Conservation (phyloP, 2,888 invertebrate genomes). For the Drosophila prolongata region DNA sequence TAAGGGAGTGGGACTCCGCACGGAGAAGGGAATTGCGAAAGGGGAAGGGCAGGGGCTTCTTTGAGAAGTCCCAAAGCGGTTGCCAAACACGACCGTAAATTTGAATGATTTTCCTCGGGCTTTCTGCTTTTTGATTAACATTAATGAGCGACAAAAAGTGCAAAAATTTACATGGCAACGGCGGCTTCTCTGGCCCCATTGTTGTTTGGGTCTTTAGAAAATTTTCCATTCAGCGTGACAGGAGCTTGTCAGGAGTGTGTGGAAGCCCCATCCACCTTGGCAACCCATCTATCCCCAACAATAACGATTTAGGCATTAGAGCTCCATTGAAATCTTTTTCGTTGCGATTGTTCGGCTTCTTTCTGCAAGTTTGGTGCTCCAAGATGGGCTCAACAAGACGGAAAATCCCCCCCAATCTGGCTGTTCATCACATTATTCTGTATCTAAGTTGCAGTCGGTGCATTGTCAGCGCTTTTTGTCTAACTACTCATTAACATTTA, state of each 20-base stretch:
- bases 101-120: slow-evolving; percentile 45
- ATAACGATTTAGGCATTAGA: slow-evolving; percentile 77
- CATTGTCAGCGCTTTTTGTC: slow-evolving; percentile 74
- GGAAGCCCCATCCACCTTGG: slow-evolving; percentile 44
- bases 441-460: slow-evolving; percentile 52
- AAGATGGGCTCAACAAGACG: slow-evolving; percentile 35
- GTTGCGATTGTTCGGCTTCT: slow-evolving; percentile 70
- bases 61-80: slow-evolving; percentile 39
- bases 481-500: slow-evolving; percentile 80
- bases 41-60: slow-evolving; percentile 11
- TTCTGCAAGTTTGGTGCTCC: slow-evolving; percentile 45
- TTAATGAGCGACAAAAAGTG: slow-evolving; percentile 79
- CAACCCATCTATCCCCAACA: slow-evolving; percentile 40
- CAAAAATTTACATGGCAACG: slow-evolving; percentile 76
- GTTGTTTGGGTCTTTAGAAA: slow-evolving; percentile 60
- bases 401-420: slow-evolving; percentile 33
- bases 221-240: slow-evolving; percentile 58
- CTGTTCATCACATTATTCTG: slow-evolving; percentile 59
- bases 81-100: slow-evolving; percentile 37
- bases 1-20: slow-evolving; percentile 4
- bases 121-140: slow-evolving; percentile 70
- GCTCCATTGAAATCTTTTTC: slow-evolving; percentile 63
- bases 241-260: slow-evolving; percentile 63
- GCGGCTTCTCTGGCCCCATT: slow-evolving; percentile 42
- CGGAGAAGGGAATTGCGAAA: not conserved